phyloP scores from a whole-genome alignment of 1,140 invertebrate genomes.

The Chironomus striatipennis region DNA sequence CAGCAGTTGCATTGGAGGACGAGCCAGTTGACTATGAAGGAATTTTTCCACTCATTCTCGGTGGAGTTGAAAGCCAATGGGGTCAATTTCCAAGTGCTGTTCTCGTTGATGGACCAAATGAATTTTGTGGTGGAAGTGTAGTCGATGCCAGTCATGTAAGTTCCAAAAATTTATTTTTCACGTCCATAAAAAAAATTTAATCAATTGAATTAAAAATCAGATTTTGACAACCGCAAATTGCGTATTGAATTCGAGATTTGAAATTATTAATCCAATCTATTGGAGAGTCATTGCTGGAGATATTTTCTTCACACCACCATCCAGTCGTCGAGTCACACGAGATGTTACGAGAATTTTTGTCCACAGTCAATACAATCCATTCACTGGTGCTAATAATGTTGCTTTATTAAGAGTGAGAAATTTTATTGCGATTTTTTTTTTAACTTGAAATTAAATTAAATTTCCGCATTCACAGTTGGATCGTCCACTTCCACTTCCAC shows the following conservation, averaged over 20 bases:
- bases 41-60: not conserved
- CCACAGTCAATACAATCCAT: not conserved
- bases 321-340: not conserved
- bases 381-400: constrained; percentile 17
- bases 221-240: constrained; percentile 2
- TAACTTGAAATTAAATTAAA: not conserved
- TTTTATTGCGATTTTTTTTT: not conserved
- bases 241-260: not conserved
- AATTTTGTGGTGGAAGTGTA: not conserved
- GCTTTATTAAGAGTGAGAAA: constrained; percentile 21
- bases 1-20: not conserved
- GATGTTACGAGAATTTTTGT: not conserved
- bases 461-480: not conserved
- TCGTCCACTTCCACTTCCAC: not conserved
- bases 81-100: not conserved
- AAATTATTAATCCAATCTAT: not conserved
- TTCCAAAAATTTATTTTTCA: not conserved
- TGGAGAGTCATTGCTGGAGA: not conserved
- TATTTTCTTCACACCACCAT: constrained; percentile 6
- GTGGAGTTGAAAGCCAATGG: not conserved
- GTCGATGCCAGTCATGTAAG: not conserved
- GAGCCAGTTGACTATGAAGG: not conserved
- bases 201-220: not conserved
- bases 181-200: not conserved
- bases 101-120: not conserved